Percentiles rank a stretch among this genome's conserved stretches.
Evolutionary conservation across 2,113 vertebrate genomes (phyloP).

Genomic region (Romanogobio albipinnatus): DNA sequence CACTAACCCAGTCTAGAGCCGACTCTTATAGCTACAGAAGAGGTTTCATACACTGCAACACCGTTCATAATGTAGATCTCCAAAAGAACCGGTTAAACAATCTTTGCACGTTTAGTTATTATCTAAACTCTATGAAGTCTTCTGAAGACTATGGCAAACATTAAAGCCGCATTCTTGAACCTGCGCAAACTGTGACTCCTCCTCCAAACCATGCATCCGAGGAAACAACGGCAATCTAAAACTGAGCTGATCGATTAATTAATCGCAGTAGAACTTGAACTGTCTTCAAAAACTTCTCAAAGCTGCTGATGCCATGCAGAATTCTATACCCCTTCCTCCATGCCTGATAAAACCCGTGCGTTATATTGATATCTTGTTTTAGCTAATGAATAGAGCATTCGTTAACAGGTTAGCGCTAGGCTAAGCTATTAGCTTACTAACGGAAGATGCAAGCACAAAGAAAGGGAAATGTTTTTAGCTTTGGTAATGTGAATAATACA

Average conservation of each 20-base stretch:
- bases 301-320: background rate
- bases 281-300: background rate
- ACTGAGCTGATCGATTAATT: background rate
- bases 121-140: background rate
- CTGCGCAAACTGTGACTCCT: background rate
- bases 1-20: constrained; percentile 89
- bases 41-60: background rate
- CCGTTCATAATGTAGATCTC: background rate
- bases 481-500: background rate
- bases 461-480: background rate
- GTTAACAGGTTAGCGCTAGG: background rate
- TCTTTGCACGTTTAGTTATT: background rate
- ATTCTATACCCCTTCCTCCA: background rate
- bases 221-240: background rate
- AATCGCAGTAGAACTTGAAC: background rate
- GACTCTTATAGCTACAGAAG: background rate
- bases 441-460: background rate
- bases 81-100: background rate
- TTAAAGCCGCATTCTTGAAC: background rate
- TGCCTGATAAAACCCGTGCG: background rate
- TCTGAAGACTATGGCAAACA: background rate
- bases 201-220: background rate
- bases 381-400: background rate
- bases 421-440: background rate
- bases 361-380: background rate